Conservation (phyloP, 2,113 vertebrate species). For the Tupaia tana region DNA sequence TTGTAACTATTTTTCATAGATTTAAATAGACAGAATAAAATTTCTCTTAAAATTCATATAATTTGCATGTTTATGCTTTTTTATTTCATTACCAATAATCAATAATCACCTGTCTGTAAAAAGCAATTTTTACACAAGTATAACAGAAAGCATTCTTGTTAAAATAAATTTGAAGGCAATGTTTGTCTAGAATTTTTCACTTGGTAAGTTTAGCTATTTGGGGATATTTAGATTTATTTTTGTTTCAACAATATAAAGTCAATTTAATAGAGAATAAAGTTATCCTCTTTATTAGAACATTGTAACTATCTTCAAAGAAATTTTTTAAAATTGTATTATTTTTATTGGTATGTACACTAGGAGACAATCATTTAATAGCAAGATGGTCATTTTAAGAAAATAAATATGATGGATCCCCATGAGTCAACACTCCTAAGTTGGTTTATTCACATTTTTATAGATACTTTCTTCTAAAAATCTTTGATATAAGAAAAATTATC, state of each 20-base stretch:
- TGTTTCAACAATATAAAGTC: conserved; percentile 18
- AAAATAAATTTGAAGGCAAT: not conserved
- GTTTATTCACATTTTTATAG: not conserved
- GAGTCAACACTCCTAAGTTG: not conserved
- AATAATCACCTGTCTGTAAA: not conserved
- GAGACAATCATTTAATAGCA: not conserved
- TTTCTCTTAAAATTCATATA: not conserved
- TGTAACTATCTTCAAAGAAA: not conserved
- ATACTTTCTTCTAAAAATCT: not conserved
- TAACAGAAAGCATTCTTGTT: not conserved
- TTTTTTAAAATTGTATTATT: not conserved
- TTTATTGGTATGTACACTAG: not conserved
- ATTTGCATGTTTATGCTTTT: not conserved
- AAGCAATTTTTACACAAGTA: not conserved
- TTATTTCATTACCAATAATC: not conserved
- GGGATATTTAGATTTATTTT: conserved; percentile 17
- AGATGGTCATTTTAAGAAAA: not conserved
- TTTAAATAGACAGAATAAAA: too few relatives aligned
- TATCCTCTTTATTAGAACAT: not conserved
- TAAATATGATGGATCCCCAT: not conserved
- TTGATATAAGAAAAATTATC: not conserved
- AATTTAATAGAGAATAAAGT: not conserved
- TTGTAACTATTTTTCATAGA: not conserved
- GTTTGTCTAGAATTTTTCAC: not conserved
- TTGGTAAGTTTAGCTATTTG: not conserved